Base-by-base conservation (phyloP, 2,113 vertebrate genomes). In the Neomonachus schauinslandi region DNA sequence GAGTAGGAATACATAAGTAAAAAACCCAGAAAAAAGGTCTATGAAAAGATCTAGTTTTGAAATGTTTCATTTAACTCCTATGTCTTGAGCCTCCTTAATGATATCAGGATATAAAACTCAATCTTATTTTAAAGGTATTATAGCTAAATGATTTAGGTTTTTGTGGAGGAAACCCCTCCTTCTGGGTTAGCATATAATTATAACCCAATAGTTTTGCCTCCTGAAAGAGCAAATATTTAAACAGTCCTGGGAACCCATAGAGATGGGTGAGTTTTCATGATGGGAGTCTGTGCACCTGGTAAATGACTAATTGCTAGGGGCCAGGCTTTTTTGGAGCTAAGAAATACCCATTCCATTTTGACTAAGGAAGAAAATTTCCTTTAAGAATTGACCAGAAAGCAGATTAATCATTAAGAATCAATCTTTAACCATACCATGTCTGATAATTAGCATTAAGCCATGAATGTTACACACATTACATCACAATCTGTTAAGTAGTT, bases 381-480 rank as follows among this genome's bases (percentile, higher is more conserved):
- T 96, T 46, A 85, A 81, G 21, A 91, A 96, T 5, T 91, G 90
- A 82, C 46, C 61, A 86, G 89, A 49, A 89, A 80, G 31, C 19
- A 71, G 63, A 94, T 94, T 84, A 69, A 95, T 94, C 55, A 92
- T 59, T 46, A 94, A 84, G 63, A 76, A 91, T 94, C 94, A 69
- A 79, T 90, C 59, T 97, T 96, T 67, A 94, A 84, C 22, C 67
- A 93, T 92, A 92, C 18, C 22, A 72, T 14, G 10, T 8, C 53
- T 80, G 36, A 72, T 82, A 95, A 92, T 86, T 51, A 86, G 26
- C 82, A 96, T 74, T 77, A 93, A 85, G 36, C 81, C 12, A 95
- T 19, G 51, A 71, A 85, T 89, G 86, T 1, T 86, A 24, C 2
- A 22, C 7, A 74, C 31, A 53, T 33, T n/a, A 33, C 10, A 10